Evolutionary conservation across 35 echinoderm and acorn worm species (phyloP).

Genomic region (Acanthaster planci): DNA sequence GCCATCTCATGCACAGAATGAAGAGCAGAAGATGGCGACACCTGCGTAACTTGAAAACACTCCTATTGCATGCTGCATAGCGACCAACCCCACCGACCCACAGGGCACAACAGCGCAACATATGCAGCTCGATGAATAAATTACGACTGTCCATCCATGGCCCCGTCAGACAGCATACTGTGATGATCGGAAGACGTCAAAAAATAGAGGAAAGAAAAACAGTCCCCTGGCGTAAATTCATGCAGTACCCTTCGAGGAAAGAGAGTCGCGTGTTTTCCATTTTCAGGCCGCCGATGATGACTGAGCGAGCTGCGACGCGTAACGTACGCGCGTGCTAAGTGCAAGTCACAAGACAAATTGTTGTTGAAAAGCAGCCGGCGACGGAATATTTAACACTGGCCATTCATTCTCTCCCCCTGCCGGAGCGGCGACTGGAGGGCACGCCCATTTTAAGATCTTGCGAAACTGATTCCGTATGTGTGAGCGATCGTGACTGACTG

Average conservation of each 20-base stretch:
- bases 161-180: too few species aligned
- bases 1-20: too few species aligned
- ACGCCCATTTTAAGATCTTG: conserved; percentile 24
- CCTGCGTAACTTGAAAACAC: too few species aligned
- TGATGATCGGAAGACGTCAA: too few species aligned
- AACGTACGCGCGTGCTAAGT: conserved; percentile 21
- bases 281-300: neutral
- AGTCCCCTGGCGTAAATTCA: neutral
- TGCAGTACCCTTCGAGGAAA: neutral
- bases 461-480: conserved; percentile 23
- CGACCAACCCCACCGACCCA: too few species aligned
- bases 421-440: neutral
- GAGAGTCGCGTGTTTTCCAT: neutral
- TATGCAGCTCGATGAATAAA: too few species aligned
- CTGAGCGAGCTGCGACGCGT: conserved; percentile 10
- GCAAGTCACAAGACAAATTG: conserved; percentile 24
- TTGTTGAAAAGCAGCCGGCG: conserved; percentile 30
- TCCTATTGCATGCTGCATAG: too few species aligned
- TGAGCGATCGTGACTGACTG: conserved; percentile 20
- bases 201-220: too few species aligned
- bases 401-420: conserved; percentile 4
- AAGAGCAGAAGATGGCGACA: too few species aligned
- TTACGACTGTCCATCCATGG: too few species aligned
- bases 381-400: conserved; percentile 28
- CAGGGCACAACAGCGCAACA: too few species aligned